Percentiles rank a stretch among this genome's conserved stretches.
Conservation (phyloP, 2,888 invertebrate species). For the Melanostoma scalare region DNA sequence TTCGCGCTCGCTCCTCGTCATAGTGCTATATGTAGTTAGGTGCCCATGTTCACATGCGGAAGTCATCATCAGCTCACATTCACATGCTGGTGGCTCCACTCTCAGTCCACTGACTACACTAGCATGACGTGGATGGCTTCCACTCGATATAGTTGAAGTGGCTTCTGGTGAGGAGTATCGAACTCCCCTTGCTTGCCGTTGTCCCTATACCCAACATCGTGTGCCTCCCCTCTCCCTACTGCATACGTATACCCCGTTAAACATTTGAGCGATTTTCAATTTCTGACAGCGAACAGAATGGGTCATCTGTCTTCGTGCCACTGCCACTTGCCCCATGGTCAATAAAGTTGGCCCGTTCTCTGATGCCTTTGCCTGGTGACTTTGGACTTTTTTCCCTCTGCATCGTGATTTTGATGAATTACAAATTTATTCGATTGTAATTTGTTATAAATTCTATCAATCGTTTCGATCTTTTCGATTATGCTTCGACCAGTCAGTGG, state of each 20-base stretch:
- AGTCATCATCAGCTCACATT: slow-evolving; percentile 69
- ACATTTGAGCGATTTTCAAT: slow-evolving; percentile 71
- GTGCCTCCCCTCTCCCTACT: neutral
- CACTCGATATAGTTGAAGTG: slow-evolving; percentile 66
- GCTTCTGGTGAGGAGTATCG: slow-evolving; percentile 43
- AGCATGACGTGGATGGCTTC: slow-evolving; percentile 64
- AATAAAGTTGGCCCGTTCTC: slow-evolving; percentile 55
- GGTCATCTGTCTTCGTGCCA: slow-evolving; percentile 71
- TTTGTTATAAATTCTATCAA: slow-evolving; percentile 73
- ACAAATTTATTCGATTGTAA: slow-evolving; percentile 72
- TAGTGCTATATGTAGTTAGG: slow-evolving; percentile 12
- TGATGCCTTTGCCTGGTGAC: slow-evolving; percentile 57
- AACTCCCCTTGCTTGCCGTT: neutral
- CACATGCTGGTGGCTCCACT: slow-evolving; percentile 25
- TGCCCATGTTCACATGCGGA: slow-evolving; percentile 69
- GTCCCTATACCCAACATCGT: neutral
- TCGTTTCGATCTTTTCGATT: slow-evolving; percentile 70
- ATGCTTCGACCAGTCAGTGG: slow-evolving; percentile 13
- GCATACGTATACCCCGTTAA: slow-evolving; percentile 7
- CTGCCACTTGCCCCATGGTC: slow-evolving; percentile 52
- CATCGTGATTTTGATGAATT: slow-evolving; percentile 71
- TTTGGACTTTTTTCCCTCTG: slow-evolving; percentile 45
- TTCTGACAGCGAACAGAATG: slow-evolving; percentile 71
- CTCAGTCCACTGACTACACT: slow-evolving; percentile 38
- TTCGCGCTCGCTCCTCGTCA: slow-evolving; percentile 34